Conservation (phyloP, 2,888 invertebrate species). For the Acanthococcus lagerstroemiae region DNA sequence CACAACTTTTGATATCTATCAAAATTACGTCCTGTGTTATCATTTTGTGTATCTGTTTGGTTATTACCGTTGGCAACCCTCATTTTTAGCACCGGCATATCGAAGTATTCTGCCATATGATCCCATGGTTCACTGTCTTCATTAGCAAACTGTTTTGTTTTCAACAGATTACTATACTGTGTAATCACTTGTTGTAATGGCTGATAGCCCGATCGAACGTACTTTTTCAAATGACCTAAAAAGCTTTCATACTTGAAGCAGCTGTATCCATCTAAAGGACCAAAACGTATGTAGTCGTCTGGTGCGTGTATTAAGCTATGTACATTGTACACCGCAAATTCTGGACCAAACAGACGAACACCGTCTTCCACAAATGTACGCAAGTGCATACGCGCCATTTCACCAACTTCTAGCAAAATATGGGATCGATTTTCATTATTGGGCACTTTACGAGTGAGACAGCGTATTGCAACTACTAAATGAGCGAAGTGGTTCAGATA, state of each 20-base stretch:
- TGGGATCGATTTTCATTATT: not conserved
- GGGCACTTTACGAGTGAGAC: not conserved
- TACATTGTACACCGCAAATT: not conserved
- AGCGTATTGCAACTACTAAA: not conserved
- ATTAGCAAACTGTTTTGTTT: not conserved
- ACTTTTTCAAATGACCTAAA: conserved; percentile 1
- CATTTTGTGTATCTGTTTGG: no score
- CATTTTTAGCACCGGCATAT: no score
- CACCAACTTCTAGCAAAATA: not conserved
- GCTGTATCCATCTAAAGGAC: not conserved
- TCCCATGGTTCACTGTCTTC: no score
- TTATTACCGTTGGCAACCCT: no score
- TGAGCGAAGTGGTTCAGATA: not conserved
- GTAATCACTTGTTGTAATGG: not conserved
- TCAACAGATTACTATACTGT: not conserved
- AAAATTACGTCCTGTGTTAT: no score
- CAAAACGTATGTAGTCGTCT: not conserved
- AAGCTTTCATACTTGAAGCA: conserved; percentile 14
- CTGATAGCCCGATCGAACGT: not conserved
- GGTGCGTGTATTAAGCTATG: not conserved
- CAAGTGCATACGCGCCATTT: not conserved
- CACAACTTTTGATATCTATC: no score
- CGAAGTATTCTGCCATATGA: no score
- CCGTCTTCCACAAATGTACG: not conserved
- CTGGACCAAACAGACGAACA: not conserved